Evolutionary conservation across 2,797 vertebrate species (phyloP), one percentile per base, ranked within the genome.

Genomic region (Martes flavigula): DNA sequence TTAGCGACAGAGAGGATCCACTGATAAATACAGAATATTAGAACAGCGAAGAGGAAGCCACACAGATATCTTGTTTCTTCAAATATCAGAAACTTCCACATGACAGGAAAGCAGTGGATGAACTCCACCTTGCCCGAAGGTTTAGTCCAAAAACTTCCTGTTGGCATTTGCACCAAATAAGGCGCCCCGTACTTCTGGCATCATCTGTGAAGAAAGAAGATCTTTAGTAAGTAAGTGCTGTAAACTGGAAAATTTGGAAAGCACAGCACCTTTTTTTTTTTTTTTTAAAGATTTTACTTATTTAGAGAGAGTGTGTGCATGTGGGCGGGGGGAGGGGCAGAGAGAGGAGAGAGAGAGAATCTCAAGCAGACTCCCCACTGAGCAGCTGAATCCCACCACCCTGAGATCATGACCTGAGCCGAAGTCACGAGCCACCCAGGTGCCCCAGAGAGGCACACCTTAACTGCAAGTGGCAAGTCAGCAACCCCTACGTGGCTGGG

Each of bases 91-190:
- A 97, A 96, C 96, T 94, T 97, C 91, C 86, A 91, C 96, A 91
- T 97, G 96, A 81, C 40, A 14, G 11, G 83, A 96, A 96, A 96
- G 94, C 96, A 97, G 92, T 88, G 94, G 97, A 98, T 23, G 94
- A 95, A 96, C 84, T 90, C 98, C 97, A 98, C 95, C 95, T 98
- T 94, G 98, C 96, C 72, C 81, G 46, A 87, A 95, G 79, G 73
- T 86, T 99, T 99, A 99, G 99, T 99, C 99, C 98, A 99, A 96
- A 98, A 99, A 99, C 98, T 99, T 99, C 97, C 99, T 99, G 97
- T 99, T 99, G 97, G 98, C 99, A 98, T 99, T 99, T 95, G 98
- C 99, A 87, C 99, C 99, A 90, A 99, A 99, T 97, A 99, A 98
- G 90, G 98, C 98, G 97, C 99, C 99, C 98, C 99, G 99, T 97